These are phyloP conservation scores for Dendrolimus kikuchii DNA, from an alignment of 1,140 invertebrate genomes.

Conservation along the genomic window DNA sequence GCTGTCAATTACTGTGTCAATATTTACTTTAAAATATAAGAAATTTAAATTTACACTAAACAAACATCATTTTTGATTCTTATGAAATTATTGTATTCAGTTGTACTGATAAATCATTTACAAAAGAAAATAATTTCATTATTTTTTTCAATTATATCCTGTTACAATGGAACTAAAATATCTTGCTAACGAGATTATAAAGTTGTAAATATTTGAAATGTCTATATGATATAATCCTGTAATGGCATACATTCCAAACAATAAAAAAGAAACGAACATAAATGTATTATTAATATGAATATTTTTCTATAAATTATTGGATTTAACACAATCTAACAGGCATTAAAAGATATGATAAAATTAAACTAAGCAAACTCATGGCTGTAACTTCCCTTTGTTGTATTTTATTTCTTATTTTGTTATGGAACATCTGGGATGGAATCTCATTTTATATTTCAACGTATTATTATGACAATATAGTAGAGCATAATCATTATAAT, in stretches of 20 bases:
- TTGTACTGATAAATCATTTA: no score
- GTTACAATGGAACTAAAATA: no score
- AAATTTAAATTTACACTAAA: constrained; percentile 13
- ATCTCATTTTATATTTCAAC: constrained; percentile 40
- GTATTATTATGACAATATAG: constrained; percentile 65
- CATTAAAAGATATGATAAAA: constrained; percentile 26
- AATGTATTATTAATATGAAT: constrained; percentile 43
- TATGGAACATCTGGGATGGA: constrained; percentile 64
- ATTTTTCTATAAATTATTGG: constrained; percentile 65
- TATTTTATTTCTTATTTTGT: constrained; percentile 23
- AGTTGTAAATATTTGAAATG: no score
- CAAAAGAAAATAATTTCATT: no score
- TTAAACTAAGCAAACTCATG: constrained; percentile 33
- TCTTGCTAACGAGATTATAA: no score
- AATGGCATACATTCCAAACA: constrained; percentile 15
- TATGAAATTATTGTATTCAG: no score
- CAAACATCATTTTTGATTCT: constrained; percentile 5
- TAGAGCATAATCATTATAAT: constrained; percentile 31
- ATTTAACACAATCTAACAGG: constrained; percentile 35
- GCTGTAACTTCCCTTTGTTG: constrained; percentile 34
- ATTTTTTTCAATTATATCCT: no score
- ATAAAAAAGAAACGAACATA: constrained; percentile 30
- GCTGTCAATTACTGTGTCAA: constrained; percentile 68
- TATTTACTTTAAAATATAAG: constrained; percentile 33
- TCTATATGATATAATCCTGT: constrained; percentile 20